Evolutionary conservation across 37 sponge, comb jelly and placozoan genomes (phyloP).

Genomic region (Haliclona indistincta): DNA sequence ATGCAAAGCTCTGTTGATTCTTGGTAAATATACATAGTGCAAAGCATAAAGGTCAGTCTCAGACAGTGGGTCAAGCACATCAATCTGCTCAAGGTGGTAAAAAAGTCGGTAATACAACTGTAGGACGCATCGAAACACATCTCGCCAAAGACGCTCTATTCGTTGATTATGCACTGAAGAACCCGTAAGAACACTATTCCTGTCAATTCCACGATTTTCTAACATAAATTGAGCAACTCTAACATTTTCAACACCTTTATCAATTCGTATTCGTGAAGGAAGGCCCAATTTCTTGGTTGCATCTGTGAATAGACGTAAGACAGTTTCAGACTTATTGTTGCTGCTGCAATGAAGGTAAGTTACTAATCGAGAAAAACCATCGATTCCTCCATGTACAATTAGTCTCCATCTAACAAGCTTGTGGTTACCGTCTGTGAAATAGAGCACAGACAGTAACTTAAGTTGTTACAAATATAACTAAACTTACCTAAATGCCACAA

Average conservation of each 20-base stretch:
- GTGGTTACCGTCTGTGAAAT: constrained; percentile 20
- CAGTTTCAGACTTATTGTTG: constrained; percentile 48
- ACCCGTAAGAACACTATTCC: constrained; percentile 30
- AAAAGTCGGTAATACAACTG: constrained; percentile 7
- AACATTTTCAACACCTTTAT: constrained; percentile 53
- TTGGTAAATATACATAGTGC: constrained; percentile 51
- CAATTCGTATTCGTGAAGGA: constrained; percentile 24
- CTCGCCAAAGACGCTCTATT: constrained; percentile 64
- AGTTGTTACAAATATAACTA: no score
- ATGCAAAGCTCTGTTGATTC: constrained; percentile 22
- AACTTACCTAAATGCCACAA: no score
- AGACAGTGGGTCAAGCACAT: constrained; percentile 20
- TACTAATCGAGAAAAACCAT: constrained; percentile 51
- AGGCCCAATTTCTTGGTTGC: constrained; percentile 17
- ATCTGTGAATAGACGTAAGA: constrained; percentile 21
- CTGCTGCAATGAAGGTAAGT: constrained; percentile 13
- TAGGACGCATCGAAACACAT: constrained; percentile 43
- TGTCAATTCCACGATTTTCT: no score
- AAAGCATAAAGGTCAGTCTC: constrained; percentile 52
- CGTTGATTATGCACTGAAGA: constrained; percentile 54
- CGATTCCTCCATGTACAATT: constrained; percentile 42
- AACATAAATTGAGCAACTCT: constrained; percentile 47
- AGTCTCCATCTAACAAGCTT: constrained; percentile 33
- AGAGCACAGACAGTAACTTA: no score
- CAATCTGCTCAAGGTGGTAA: constrained; percentile 23